Evolutionary conservation across 2,888 invertebrate genomes (phyloP), one percentile per base, ranked within the genome.

Genomic region (Drosophila vallismaia): DNA sequence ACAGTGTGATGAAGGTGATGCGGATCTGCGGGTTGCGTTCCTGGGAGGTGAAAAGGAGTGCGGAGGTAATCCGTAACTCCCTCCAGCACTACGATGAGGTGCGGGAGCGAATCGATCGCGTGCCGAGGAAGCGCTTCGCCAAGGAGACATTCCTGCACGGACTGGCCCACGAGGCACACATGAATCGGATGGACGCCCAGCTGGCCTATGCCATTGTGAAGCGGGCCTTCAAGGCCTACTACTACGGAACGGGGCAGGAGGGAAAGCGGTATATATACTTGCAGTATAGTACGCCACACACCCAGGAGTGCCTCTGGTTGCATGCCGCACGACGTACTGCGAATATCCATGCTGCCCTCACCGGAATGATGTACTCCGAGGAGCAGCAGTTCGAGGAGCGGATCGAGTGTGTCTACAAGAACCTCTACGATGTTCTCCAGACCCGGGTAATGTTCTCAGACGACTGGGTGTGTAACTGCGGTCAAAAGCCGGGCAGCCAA

Each of bases 221-320:
- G 55, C 76, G 88, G 2, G 90, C 90, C 3, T 87, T 90, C 9
- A 85, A 77, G 9, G 91, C 91, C 0, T 91, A 89, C 29, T 91
- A 88, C 40, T 83, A 87, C 4, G 89, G 84, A n/a, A 83, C 86
- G 3, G 77, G 75, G 0, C 68, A 80, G 31, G 75, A 74, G 2
- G 86, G 88, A 0, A 58, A 59, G 6, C 75, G 79, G 0, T 60
- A 75, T 10, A 54, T 69, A 0, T 24, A 69, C 2, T 3, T 83
- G 28, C 69, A 71, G n/a, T 46, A 59, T 0, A 60, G 74, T 5
- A 31, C 80, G 55, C 26, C 50, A 0, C 89, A 90, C 45, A 60
- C 72, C 1, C 57, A 78, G 31, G 86, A 91, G 24, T 82, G 80
- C 19, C 56, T 87, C 1, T 91, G 90, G 91, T 56, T 85, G 54